These are phyloP conservation scores for Phalacrocorax carbo DNA, from an alignment of 2,113 vertebrate genomes.

Conservation along the genomic window DNA sequence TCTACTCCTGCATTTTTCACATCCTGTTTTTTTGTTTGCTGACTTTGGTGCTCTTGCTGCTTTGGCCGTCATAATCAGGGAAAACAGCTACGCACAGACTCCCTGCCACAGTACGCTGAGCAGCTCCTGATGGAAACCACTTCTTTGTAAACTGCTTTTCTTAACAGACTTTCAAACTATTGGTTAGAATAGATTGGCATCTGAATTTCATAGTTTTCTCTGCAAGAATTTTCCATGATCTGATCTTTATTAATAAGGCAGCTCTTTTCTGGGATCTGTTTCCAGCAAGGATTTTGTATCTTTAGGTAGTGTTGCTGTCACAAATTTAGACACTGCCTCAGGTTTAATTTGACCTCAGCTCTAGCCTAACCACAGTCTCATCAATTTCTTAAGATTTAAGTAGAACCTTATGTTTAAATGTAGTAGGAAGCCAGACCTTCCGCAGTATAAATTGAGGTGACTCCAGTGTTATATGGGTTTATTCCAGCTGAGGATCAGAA, in stretches of 20 bases:
- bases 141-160: not conserved
- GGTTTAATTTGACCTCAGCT: not conserved
- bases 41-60: constrained; percentile 11
- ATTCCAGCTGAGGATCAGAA: not conserved
- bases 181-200: not conserved
- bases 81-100: not conserved
- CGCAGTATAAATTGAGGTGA: not conserved
- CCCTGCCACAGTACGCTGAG: not conserved
- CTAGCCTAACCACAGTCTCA: not conserved
- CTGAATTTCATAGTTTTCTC: not conserved
- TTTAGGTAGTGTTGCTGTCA: not conserved
- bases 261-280: not conserved
- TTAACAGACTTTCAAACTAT: not conserved
- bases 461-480: not conserved
- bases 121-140: not conserved
- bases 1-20: constrained; percentile 31
- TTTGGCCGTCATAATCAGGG: not conserved
- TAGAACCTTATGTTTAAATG: not conserved
- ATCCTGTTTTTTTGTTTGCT: constrained; percentile 19
- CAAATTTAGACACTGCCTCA: not conserved
- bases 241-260: not conserved
- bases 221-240: not conserved
- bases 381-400: not conserved
- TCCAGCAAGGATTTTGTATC: not conserved
- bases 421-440: not conserved